Evolutionary conservation across 2,113 vertebrate species (phyloP).

Genomic region (Tachysurus fulvidraco): DNA sequence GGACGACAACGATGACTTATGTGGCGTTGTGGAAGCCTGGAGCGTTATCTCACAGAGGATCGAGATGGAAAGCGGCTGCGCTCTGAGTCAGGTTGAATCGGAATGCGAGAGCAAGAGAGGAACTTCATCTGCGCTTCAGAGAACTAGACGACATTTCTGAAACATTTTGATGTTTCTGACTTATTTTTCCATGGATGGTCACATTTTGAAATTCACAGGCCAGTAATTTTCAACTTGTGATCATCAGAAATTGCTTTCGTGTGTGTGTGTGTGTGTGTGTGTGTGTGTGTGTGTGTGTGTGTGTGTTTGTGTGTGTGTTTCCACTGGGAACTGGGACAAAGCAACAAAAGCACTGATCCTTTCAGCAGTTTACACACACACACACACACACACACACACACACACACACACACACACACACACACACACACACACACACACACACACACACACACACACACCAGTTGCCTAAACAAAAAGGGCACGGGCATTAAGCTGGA

Average conservation of each 20-base stretch:
- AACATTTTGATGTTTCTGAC: neutral
- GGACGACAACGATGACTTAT: neutral
- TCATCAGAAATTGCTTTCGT: slow-evolving; percentile 8
- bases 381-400: neutral
- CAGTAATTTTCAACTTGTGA: slow-evolving; percentile 28
- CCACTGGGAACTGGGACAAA: neutral
- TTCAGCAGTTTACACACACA: slow-evolving; percentile 30
- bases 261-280: slow-evolving; percentile 14
- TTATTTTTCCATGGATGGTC: neutral
- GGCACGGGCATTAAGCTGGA: slow-evolving; percentile 25
- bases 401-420: neutral
- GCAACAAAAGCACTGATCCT: slow-evolving; percentile 36
- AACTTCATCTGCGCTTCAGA: slow-evolving; percentile 6
- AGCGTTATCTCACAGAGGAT: slow-evolving; percentile 13
- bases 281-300: neutral
- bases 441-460: slow-evolving; percentile 3
- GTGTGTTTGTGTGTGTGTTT: slow-evolving; percentile 23
- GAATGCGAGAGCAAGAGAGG: slow-evolving; percentile 3
- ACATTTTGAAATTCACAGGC: neutral
- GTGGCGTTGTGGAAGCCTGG: neutral
- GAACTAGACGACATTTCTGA: neutral
- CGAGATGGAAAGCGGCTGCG: slow-evolving; percentile 6
- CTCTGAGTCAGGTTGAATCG: slow-evolving; percentile 15
- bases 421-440: slow-evolving; percentile 26
- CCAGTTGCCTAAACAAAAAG: slow-evolving; percentile 29